Conservation (phyloP, 2,888 invertebrate genomes). For the Tipula lateralis region DNA sequence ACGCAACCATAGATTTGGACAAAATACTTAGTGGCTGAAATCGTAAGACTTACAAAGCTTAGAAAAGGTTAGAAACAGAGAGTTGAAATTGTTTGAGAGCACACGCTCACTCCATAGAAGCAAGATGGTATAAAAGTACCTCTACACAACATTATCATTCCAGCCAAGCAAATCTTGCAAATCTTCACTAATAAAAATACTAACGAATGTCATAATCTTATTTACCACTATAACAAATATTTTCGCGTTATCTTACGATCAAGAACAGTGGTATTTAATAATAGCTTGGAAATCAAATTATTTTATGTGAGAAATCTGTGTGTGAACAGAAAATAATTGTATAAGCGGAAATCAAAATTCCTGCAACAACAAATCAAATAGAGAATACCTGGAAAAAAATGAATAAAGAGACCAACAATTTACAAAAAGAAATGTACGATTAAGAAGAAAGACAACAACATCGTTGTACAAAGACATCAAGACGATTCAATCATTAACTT, state of each 20-base stretch:
- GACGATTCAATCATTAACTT: neutral
- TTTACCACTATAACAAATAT: neutral
- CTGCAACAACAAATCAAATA: neutral
- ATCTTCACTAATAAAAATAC: neutral
- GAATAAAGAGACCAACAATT: neutral
- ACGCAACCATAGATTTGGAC: too few species aligned
- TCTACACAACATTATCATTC: too few species aligned
- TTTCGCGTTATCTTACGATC: neutral
- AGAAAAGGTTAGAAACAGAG: too few species aligned
- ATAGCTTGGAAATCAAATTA: neutral
- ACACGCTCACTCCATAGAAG: too few species aligned
- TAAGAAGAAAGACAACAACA: neutral
- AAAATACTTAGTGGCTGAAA: too few species aligned
- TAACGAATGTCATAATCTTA: too few species aligned
- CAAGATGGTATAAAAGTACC: too few species aligned
- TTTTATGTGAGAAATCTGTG: neutral
- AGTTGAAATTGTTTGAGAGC: too few species aligned
- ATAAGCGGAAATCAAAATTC: conserved; percentile 19
- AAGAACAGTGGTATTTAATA: neutral
- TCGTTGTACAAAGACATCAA: neutral
- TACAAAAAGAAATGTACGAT: neutral
- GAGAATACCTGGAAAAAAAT: conserved; percentile 20
- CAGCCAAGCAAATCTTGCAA: too few species aligned
- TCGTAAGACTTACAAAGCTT: too few species aligned
- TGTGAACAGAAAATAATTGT: neutral